Base-by-base conservation (phyloP, 1,140 invertebrate genomes). In the Chrysomallon squamiferum region DNA sequence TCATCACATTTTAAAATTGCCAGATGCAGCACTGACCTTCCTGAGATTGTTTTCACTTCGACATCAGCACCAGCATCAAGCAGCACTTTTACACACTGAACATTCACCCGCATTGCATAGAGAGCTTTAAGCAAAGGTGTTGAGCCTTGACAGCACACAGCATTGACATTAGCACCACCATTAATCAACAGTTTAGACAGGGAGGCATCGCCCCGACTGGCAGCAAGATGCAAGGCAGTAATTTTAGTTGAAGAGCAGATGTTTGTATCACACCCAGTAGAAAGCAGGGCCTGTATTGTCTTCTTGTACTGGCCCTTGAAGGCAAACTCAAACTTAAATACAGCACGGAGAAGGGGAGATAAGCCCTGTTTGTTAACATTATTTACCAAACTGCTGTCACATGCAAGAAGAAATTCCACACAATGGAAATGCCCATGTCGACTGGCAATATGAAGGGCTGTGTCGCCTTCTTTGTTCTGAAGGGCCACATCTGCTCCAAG, bases 151-250 rank as follows among this genome's bases (percentile, higher is more conserved):
- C 18, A 38, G 32, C 58, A 68, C 5, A 68, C 57, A 27, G 60
- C 65, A 62, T 76, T 78, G 15, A 78, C 76, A 27, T 78, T 50
- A n/a, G 72, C 76, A 30, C 76, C 74, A 45, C 64, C 62, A n/a
- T 62, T 61, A 4, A 76, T 41, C 15, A 78, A 61, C 33, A 69
- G 52, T 32, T 70, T 49, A 5, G 63, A 50, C n/a, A 76, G 30
- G 9, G 30, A 25, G 25, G 52, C 59, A 56, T 70, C 64, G 58
- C 66, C 71, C 38, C 70, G 74, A 13, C 61, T 60, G 11, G 71
- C 72, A 20, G 72, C 72, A n/a, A 76, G 45, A 47, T 78, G 74
- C 11, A 78, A 41, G 2, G 76, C 74, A 13, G 72, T 64, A 25
- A 76, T 68, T 61, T 67, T 65, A 18, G 75, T 70, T 18, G 43